Base-by-base conservation (phyloP, 1,140 invertebrate genomes). In the Drosophila bocqueti region DNA sequence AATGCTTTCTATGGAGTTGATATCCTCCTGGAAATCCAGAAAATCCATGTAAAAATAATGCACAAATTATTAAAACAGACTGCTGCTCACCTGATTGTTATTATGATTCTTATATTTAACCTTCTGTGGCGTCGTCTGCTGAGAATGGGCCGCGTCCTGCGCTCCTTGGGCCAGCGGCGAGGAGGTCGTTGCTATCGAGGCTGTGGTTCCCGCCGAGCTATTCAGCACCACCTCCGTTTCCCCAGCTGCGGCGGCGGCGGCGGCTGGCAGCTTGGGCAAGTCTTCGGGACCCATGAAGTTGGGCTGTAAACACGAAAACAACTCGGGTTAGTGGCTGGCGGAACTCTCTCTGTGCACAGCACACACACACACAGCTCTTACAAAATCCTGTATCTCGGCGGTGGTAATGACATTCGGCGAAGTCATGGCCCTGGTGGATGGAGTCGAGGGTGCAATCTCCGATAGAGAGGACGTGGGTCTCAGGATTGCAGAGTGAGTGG, bases 1-100 rank as follows among this genome's bases (percentile, higher is more conserved):
- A 66, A 92, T 74, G 71, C 91, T 92, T 54, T 92, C 89, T 24
- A 92, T 92, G 2, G 91, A 92, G 75, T 92, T 92, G 18, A 92
- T 87, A 38, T 92, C 91, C 65, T 90, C 91, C 91, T 92, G 1
- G 1, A 21, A 21, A 21, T 21, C 10, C 4, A 38, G 21, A 4
- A 21, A 26, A 10, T 31, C 1, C 34, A 26, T 16, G 1, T 47
- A 7, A 24, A 26, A 47, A 26, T 29, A 50, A 11, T n/a, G 2
- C 1, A 0, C 0, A 8, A 49, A 26, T 26, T 11, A n/a, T n/a
- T n/a, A n/a, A n/a, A n/a, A 26, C 15, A 8, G 31, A 11, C 16
- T n/a, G 0, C 0, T 13, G 1, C 49, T 34, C 1, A 34, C 50
- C 77, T 89, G 84, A 54, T 89, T 89, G 11, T 89, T 89, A 36